Percentiles rank a stretch among this genome's conserved stretches.
phyloP scores from a whole-genome alignment of 2,113 vertebrate genomes.

The Phalacrocorax pelagicus region DNA sequence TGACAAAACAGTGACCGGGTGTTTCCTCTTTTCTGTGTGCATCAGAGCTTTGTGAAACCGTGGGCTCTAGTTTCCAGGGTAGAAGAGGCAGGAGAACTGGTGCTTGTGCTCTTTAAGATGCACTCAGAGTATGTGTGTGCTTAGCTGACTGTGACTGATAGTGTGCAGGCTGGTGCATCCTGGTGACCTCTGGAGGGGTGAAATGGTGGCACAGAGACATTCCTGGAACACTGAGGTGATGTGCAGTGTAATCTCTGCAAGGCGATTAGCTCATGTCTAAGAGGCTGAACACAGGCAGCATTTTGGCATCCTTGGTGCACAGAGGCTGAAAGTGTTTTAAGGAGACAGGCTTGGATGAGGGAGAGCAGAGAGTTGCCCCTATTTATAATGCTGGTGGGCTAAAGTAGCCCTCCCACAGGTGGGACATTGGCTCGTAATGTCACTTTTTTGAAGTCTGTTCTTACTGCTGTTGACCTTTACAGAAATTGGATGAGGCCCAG shows the following conservation, averaged over 20 bases:
- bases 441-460: not conserved
- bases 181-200: not conserved
- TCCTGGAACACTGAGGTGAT: not conserved
- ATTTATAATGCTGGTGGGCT: not conserved
- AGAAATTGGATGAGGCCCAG: not conserved
- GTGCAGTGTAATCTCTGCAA: not conserved
- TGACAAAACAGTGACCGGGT: not conserved
- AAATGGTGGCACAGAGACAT: not conserved
- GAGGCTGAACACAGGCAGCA: not conserved
- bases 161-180: not conserved
- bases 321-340: not conserved
- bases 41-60: too few species aligned
- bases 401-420: not conserved
- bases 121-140: not conserved
- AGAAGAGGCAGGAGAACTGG: not conserved
- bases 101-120: not conserved
- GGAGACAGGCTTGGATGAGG: not conserved
- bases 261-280: accelerated
- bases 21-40: not conserved
- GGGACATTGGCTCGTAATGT: not conserved
- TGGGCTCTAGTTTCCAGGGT: not conserved
- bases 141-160: accelerated
- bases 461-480: not conserved
- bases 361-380: not conserved
- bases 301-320: not conserved